Percentiles rank a stretch among this genome's conserved stretches.
These are phyloP conservation scores for Pecten maximus DNA, from an alignment of 2,888 invertebrate genomes.

Conservation along the genomic window DNA sequence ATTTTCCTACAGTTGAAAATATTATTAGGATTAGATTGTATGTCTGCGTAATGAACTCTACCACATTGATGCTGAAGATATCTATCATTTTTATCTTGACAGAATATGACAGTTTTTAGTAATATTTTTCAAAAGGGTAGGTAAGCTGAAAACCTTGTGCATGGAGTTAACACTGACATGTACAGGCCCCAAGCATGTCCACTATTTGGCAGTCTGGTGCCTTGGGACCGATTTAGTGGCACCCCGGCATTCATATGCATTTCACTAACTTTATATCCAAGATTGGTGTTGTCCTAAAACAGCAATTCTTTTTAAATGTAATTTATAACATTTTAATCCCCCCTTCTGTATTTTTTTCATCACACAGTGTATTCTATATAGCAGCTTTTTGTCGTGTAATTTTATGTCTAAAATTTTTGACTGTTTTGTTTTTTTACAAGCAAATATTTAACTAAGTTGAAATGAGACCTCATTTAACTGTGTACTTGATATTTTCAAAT, in stretches of 20 bases:
- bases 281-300: conserved; percentile 25
- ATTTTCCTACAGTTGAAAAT: no score
- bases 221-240: background rate
- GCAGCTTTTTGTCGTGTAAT: background rate
- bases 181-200: conserved; percentile 21
- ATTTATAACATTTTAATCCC: conserved; percentile 3
- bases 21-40: no score
- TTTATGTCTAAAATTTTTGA: background rate
- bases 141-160: conserved; percentile 3
- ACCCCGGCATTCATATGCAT: background rate
- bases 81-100: conserved; percentile 6
- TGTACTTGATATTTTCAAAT: background rate
- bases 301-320: background rate
- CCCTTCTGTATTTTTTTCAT: background rate
- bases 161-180: conserved; percentile 15
- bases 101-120: conserved; percentile 28
- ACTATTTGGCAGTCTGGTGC: background rate
- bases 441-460: background rate
- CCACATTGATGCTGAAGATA: background rate
- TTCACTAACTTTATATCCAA: conserved; percentile 16
- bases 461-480: background rate
- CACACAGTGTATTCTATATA: background rate
- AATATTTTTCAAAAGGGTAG: conserved; percentile 28
- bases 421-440: background rate
- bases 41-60: background rate